phyloP scores from a whole-genome alignment of 2,888 invertebrate species.

The Oasisia sp. region DNA sequence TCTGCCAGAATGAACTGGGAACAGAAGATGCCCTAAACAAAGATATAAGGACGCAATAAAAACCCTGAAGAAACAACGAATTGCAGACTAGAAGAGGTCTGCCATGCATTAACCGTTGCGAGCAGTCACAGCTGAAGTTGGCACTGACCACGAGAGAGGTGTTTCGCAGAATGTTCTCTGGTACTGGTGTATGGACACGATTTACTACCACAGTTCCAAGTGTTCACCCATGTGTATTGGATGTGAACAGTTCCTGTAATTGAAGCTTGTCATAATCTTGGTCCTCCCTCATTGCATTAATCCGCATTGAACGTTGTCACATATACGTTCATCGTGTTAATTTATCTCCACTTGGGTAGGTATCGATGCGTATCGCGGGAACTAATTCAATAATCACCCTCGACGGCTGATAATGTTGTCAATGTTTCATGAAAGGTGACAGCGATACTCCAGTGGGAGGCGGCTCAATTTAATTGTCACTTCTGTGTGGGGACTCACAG shows the following conservation, averaged over 20 bases:
- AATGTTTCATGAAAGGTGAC: neutral
- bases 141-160: too few relatives aligned
- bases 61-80: too few relatives aligned
- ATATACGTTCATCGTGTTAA: neutral
- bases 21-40: too few relatives aligned
- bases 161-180: too few relatives aligned
- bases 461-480: neutral
- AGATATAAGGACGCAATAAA: too few relatives aligned
- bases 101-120: too few relatives aligned
- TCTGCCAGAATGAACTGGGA: too few relatives aligned
- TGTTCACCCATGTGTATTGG: neutral
- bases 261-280: neutral
- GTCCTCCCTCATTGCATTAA: neutral
- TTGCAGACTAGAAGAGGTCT: too few relatives aligned
- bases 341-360: neutral
- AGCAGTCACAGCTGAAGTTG: too few relatives aligned
- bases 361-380: neutral
- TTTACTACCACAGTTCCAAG: neutral
- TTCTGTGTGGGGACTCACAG: neutral
- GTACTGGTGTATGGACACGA: neutral
- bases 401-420: neutral
- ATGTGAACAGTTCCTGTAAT: neutral
- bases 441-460: neutral
- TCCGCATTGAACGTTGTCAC: neutral
- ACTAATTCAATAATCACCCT: slow-evolving; percentile 10